Percentiles rank a stretch among this genome's conserved stretches.
These are phyloP conservation scores for Sciurus carolinensis DNA, from an alignment of 2,797 vertebrate species.

Conservation along the genomic window DNA sequence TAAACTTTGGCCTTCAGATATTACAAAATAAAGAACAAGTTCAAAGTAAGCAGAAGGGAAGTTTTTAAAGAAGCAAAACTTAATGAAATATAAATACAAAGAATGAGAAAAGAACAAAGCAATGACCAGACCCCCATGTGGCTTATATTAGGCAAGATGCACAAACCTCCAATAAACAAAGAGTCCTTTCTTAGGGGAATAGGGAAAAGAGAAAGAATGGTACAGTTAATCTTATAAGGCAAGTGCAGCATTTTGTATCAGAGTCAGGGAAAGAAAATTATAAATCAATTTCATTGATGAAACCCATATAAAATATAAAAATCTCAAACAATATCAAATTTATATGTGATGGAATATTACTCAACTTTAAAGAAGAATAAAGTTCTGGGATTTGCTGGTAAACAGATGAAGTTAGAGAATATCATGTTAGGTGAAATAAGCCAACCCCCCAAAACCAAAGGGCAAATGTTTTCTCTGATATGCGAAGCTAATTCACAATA, in stretches of 20 bases:
- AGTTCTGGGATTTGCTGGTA: no score
- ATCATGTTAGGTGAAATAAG: no score
- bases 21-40: conserved; percentile 8
- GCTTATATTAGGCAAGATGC: background rate
- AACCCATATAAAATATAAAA: background rate
- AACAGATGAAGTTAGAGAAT: no score
- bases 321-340: background rate
- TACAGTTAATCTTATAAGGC: background rate
- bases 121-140: background rate
- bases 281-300: background rate
- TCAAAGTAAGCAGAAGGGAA: background rate
- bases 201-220: background rate
- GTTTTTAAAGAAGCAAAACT: background rate
- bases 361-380: no score
- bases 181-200: background rate
- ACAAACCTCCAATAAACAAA: background rate
- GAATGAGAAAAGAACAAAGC: background rate
- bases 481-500: no score
- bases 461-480: no score
- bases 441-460: no score
- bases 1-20: background rate
- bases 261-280: background rate
- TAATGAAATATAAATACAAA: background rate
- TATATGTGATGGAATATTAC: no score
- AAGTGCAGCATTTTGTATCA: background rate